A percentile compares a stretch with the other conserved stretches of the same genome.
phyloP scores from a whole-genome alignment of 2,888 invertebrate genomes.

The Catocala fraxini region DNA sequence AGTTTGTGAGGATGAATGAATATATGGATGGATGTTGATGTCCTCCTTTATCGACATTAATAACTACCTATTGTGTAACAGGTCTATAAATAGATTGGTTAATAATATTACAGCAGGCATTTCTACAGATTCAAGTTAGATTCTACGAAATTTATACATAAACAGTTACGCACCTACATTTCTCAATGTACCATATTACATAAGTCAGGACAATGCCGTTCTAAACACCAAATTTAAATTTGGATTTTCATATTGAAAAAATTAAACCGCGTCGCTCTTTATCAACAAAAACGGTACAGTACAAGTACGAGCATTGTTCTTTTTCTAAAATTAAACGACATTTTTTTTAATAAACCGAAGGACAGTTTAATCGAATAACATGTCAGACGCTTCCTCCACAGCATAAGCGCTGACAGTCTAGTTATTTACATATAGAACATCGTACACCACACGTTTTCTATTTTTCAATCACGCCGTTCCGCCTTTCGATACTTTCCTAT shows the following conservation, averaged over 20 bases:
- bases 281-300: slow-evolving; percentile 4
- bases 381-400: slow-evolving; percentile 54
- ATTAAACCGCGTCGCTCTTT: slow-evolving; percentile 10
- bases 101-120: no score
- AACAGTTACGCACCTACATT: neutral
- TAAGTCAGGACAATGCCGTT: slow-evolving; percentile 1
- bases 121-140: no score
- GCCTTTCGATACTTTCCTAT: slow-evolving; percentile 84
- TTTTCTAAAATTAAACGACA: neutral
- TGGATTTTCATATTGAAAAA: slow-evolving; percentile 4
- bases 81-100: no score
- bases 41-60: no score
- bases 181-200: neutral
- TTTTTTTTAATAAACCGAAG: slow-evolving; percentile 29
- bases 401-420: slow-evolving; percentile 60
- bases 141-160: no score
- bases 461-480: slow-evolving; percentile 84
- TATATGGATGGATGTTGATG: no score
- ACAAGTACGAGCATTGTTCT: neutral
- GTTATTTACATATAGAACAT: slow-evolving; percentile 72
- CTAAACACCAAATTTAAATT: neutral
- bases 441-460: slow-evolving; percentile 75
- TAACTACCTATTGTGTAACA: no score
- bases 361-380: slow-evolving; percentile 46
- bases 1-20: no score